Conservation (phyloP, 2,888 invertebrate species). For the Sthenelais limicola region DNA sequence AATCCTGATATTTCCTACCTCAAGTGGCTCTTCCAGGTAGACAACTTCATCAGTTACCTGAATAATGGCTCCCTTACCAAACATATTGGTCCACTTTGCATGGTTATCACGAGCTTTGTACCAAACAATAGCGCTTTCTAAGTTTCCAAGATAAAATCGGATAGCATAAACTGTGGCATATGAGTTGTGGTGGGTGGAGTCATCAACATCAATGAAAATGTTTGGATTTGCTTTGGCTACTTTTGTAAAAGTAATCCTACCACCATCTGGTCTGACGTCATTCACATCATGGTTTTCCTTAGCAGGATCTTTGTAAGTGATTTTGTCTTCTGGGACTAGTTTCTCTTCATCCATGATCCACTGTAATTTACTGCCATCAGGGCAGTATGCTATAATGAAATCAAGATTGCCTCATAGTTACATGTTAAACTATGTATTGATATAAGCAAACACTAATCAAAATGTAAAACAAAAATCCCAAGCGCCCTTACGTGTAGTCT, state of each 20-base stretch:
- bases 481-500: too few relatives aligned
- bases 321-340: background rate
- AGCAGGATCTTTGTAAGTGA: background rate
- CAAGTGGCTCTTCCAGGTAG: background rate
- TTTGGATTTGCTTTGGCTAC: background rate
- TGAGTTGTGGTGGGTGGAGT: background rate
- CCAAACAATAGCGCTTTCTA: background rate
- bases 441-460: too few relatives aligned
- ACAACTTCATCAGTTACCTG: background rate
- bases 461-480: too few relatives aligned
- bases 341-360: conserved; percentile 21
- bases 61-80: background rate
- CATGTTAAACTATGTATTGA: too few relatives aligned
- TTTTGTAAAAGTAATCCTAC: background rate
- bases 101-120: conserved; percentile 5
- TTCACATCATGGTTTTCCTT: background rate
- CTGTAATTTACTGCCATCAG: background rate
- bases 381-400: too few relatives aligned
- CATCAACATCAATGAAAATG: conserved; percentile 1
- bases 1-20: conserved; percentile 22
- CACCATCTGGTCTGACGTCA: conserved; percentile 2
- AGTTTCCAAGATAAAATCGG: background rate
- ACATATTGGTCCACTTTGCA: background rate
- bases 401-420: too few relatives aligned
- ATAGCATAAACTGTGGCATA: conserved; percentile 14